These are phyloP conservation scores for Hydropsyche betteni DNA, from an alignment of 2,888 invertebrate species.

Conservation along the genomic window DNA sequence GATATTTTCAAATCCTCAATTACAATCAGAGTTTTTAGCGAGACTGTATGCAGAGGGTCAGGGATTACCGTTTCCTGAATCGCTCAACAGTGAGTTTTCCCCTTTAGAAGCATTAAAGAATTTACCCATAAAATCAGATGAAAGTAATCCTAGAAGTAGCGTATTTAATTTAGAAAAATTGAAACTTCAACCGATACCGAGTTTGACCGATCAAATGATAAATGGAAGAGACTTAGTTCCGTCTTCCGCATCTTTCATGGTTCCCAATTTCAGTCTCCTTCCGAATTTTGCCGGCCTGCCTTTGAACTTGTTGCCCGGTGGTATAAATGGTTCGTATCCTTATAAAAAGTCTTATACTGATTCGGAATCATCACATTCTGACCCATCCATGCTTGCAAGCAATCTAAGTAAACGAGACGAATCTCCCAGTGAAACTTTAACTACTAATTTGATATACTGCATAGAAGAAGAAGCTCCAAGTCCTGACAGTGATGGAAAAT, in stretches of 20 bases:
- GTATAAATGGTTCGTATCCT: slow-evolving; percentile 57
- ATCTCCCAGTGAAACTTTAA: slow-evolving; percentile 55
- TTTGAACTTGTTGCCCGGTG: slow-evolving; percentile 62
- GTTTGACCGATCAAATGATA: slow-evolving; percentile 49
- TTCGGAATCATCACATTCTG: slow-evolving; percentile 53
- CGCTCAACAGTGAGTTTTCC: slow-evolving; percentile 53
- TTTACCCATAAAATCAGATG: slow-evolving; percentile 48
- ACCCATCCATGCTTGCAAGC: slow-evolving; percentile 38
- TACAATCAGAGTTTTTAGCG: slow-evolving; percentile 83
- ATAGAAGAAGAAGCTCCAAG: slow-evolving; percentile 74
- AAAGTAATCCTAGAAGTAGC: slow-evolving; percentile 30
- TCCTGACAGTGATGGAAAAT: slow-evolving; percentile 72
- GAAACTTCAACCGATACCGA: slow-evolving; percentile 45
- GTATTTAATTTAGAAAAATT: slow-evolving; percentile 42
- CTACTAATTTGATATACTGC: slow-evolving; percentile 65
- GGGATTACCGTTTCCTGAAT: slow-evolving; percentile 68
- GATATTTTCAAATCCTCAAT: slow-evolving; percentile 67
- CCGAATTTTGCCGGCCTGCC: slow-evolving; percentile 59
- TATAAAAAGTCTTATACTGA: slow-evolving; percentile 53
- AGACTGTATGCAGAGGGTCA: slow-evolving; percentile 79
- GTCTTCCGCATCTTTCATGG: slow-evolving; percentile 62
- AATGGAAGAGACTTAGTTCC: slow-evolving; percentile 42
- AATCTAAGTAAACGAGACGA: slow-evolving; percentile 34
- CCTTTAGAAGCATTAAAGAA: slow-evolving; percentile 65
- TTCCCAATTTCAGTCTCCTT: slow-evolving; percentile 64